phyloP scores from a whole-genome alignment of 2,113 vertebrate species.

The Indicator maculatus region DNA sequence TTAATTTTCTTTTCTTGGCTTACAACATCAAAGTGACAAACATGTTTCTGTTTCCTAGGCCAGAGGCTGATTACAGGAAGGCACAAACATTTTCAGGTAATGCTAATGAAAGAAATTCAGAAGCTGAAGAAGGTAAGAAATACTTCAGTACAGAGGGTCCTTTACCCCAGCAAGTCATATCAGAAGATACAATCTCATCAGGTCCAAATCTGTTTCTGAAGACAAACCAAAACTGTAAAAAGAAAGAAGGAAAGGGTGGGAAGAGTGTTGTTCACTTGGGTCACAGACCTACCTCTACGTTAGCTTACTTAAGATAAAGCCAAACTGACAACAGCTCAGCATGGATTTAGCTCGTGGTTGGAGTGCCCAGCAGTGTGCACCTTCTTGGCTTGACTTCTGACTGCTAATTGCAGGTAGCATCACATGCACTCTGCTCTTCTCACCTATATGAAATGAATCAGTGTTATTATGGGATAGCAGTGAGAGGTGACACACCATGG shows the following conservation, averaged over 20 bases:
- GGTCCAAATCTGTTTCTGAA: neutral
- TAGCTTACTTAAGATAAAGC: neutral
- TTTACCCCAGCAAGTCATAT: neutral
- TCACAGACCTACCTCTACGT: neutral
- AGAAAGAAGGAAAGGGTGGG: neutral
- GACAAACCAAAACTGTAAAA: neutral
- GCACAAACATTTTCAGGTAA: conserved; percentile 82
- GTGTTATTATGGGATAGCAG: neutral
- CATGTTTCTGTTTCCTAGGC: conserved; percentile 65
- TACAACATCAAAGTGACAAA: neutral
- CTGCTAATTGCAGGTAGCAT: neutral
- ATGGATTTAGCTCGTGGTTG: neutral
- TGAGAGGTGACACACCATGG: neutral
- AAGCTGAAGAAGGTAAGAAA: neutral
- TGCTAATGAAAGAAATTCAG: neutral
- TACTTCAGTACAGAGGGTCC: neutral
- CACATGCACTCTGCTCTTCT: neutral
- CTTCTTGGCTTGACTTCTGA: neutral
- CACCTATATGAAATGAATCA: neutral
- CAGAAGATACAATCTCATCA: neutral
- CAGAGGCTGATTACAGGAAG: conserved; percentile 76
- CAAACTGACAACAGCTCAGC: neutral
- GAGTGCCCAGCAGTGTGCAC: neutral
- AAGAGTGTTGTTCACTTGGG: neutral
- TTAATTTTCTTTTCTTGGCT: neutral